phyloP scores from a whole-genome alignment of 2,888 invertebrate genomes.

The Lycocerus yunnanus region DNA sequence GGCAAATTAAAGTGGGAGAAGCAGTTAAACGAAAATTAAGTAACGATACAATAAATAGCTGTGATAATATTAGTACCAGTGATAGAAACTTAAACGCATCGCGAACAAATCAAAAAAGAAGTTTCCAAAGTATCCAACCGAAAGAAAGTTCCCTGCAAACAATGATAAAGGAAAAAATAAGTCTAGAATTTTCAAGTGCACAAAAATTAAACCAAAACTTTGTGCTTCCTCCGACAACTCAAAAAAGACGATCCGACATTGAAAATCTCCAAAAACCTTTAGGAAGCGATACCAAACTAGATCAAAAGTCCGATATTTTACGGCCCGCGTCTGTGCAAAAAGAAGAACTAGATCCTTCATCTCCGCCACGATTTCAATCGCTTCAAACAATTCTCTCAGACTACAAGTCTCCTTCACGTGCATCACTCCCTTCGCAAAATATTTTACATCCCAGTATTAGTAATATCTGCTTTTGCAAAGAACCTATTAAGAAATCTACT shows the following conservation, averaged over 20 bases:
- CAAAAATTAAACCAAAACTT: conserved; percentile 16
- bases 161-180: conserved; percentile 25
- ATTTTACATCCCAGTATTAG: conserved; percentile 51
- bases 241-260: conserved; percentile 16
- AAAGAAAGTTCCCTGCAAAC: conserved; percentile 24
- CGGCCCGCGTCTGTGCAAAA: conserved; percentile 32
- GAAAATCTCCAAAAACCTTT: conserved; percentile 27
- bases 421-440: conserved; percentile 40
- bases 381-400: conserved; percentile 44
- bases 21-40: conserved; percentile 49
- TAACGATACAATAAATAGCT: conserved; percentile 38
- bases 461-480: conserved; percentile 50
- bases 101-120: conserved; percentile 9
- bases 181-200: conserved; percentile 16
- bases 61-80: conserved; percentile 24
- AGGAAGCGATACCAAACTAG: conserved; percentile 31
- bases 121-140: conserved; percentile 17
- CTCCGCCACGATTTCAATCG: conserved; percentile 51
- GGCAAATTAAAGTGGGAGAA: conserved; percentile 50
- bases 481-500: conserved; percentile 46
- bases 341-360: conserved; percentile 37
- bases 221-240: neutral
- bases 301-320: conserved; percentile 16
- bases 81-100: conserved; percentile 22
- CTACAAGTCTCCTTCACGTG: conserved; percentile 42